Evolutionary conservation across 2,797 vertebrate genomes (phyloP).

Genomic region (Mormyrops boulengeri): DNA sequence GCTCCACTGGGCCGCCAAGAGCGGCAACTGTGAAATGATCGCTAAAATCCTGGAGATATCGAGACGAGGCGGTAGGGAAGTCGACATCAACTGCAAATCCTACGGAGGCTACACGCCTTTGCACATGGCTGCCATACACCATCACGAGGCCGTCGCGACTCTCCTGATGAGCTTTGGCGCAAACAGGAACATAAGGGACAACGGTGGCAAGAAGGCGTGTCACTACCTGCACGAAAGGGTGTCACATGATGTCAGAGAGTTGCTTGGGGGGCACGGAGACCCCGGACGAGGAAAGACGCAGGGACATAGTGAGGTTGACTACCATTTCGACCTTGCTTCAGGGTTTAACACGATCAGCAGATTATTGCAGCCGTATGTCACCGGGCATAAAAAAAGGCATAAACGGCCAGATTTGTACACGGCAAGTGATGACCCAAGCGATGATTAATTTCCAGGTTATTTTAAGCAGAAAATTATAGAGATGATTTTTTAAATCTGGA

Average conservation of each 20-base stretch:
- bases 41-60: constrained; percentile 65
- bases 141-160: constrained; percentile 60
- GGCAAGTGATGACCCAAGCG: constrained; percentile 36
- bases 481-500: background rate
- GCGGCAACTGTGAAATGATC: constrained; percentile 73
- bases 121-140: constrained; percentile 82
- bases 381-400: constrained; percentile 67
- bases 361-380: constrained; percentile 65
- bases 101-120: constrained; percentile 82
- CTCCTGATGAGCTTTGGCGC: constrained; percentile 69
- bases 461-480: constrained; percentile 35
- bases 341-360: constrained; percentile 70
- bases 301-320: constrained; percentile 54
- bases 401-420: constrained; percentile 63
- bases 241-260: constrained; percentile 51
- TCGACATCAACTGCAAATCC: constrained; percentile 72
- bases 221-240: constrained; percentile 70
- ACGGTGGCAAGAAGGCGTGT: constrained; percentile 77
- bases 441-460: constrained; percentile 13
- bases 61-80: constrained; percentile 39
- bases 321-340: constrained; percentile 64
- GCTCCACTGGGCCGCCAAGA: constrained; percentile 88
- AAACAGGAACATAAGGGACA: constrained; percentile 68
- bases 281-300: constrained; percentile 31
- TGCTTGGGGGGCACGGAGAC: constrained; percentile 64